Evolutionary conservation across 2,888 invertebrate species (phyloP).

Genomic region (Steinernema carpocapsae): DNA sequence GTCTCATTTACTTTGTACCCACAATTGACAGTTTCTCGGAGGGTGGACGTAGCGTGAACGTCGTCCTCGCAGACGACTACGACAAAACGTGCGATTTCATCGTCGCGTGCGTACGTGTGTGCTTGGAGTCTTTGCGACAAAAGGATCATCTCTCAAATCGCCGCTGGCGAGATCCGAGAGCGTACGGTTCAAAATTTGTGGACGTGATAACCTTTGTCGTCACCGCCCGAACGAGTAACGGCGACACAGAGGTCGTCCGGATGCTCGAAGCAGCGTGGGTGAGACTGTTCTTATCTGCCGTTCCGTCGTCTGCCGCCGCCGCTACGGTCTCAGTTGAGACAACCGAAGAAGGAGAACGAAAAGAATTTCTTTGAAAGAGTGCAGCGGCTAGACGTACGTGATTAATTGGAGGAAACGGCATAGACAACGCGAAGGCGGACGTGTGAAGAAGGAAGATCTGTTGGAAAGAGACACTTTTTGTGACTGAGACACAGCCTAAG

Average conservation of each 20-base stretch:
- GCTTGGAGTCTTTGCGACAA: slow-evolving; percentile 18
- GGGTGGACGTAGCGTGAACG: no score
- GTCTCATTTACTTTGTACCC: no score
- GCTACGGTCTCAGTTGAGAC: no score
- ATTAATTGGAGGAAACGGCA: not conserved
- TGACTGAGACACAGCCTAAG: no score
- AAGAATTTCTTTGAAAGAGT: no score
- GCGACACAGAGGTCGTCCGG: no score
- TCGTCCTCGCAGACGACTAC: not conserved
- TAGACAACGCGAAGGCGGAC: not conserved
- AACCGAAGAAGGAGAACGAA: no score
- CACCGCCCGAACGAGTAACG: no score
- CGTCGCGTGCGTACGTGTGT: slow-evolving; percentile 23
- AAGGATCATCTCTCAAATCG: slow-evolving; percentile 3
- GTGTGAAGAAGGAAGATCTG: slow-evolving; percentile 6
- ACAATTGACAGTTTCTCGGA: no score
- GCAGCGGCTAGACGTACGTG: not conserved
- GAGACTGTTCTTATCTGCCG: no score
- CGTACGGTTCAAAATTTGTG: slow-evolving; percentile 4
- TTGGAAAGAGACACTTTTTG: not conserved
- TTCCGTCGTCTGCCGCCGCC: no score
- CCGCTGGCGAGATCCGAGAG: slow-evolving; percentile 8
- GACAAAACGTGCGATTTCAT: not conserved
- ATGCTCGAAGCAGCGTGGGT: no score
- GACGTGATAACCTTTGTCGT: not conserved